Evolutionary conservation across 2,888 invertebrate genomes (phyloP).

Genomic region (Harpagoxenus sublaevis): DNA sequence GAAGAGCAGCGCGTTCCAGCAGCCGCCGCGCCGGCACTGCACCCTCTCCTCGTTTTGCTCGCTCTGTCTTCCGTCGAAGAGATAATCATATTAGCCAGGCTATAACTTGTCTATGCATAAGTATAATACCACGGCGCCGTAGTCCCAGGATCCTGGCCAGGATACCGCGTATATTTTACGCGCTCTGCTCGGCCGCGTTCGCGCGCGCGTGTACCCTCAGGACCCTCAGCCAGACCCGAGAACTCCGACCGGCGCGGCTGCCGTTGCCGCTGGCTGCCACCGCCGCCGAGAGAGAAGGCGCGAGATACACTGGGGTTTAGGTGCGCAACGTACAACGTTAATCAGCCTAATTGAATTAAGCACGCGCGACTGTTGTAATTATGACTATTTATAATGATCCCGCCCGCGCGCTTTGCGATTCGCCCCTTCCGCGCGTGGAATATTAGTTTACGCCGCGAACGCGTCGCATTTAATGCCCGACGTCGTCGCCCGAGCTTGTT

Average conservation of each 20-base stretch:
- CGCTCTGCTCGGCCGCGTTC: slow-evolving; percentile 70
- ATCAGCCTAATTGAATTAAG: slow-evolving; percentile 86
- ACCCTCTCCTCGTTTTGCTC: slow-evolving; percentile 56
- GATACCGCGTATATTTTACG: slow-evolving; percentile 81
- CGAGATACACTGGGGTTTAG: slow-evolving; percentile 65
- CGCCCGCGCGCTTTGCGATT: slow-evolving; percentile 66
- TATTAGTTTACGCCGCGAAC: slow-evolving; percentile 75
- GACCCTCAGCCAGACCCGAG: slow-evolving; percentile 61
- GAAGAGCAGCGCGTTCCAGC: slow-evolving; percentile 46
- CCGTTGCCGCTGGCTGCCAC: slow-evolving; percentile 61
- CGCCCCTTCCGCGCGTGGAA: slow-evolving; percentile 61
- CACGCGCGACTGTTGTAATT: slow-evolving; percentile 86
- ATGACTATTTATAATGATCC: slow-evolving; percentile 86
- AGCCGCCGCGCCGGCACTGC: slow-evolving; percentile 45
- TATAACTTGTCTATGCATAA: slow-evolving; percentile 86
- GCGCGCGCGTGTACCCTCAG: slow-evolving; percentile 61
- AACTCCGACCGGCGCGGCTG: slow-evolving; percentile 64
- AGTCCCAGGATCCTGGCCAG: slow-evolving; percentile 83
- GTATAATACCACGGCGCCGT: slow-evolving; percentile 82
- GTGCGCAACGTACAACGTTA: slow-evolving; percentile 84
- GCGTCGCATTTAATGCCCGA: slow-evolving; percentile 60
- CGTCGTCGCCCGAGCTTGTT: slow-evolving; percentile 57
- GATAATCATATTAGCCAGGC: slow-evolving; percentile 85
- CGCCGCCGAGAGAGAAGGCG: slow-evolving; percentile 65
- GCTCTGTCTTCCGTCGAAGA: slow-evolving; percentile 80